These are phyloP conservation scores for Pyxicephalus adspersus DNA, from an alignment of 2,113 vertebrate genomes.

Conservation along the genomic window DNA sequence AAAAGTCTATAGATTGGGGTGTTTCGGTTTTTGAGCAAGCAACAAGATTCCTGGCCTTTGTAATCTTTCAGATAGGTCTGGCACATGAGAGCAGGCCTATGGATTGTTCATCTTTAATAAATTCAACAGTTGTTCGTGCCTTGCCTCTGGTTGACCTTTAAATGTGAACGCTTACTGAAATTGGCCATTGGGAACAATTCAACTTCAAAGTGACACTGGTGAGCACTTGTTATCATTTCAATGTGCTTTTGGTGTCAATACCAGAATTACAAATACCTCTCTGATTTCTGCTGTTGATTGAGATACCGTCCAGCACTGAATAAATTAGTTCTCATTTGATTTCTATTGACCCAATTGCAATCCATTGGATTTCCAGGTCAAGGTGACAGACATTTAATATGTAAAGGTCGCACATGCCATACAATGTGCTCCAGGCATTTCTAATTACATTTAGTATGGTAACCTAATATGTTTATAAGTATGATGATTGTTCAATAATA, in stretches of 20 bases:
- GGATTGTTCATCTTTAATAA: not conserved
- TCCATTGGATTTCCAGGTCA: constrained; percentile 73
- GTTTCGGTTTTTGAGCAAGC: not conserved
- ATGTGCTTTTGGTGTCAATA: constrained; percentile 79
- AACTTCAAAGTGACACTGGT: constrained; percentile 76
- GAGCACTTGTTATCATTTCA: constrained; percentile 80
- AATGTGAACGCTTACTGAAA: constrained; percentile 68
- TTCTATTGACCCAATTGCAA: constrained; percentile 77
- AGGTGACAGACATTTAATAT: constrained; percentile 76
- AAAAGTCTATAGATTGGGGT: too few relatives aligned
- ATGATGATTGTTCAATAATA: not conserved
- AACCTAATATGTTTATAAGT: not conserved
- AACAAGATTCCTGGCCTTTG: not conserved
- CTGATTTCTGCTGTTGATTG: constrained; percentile 83
- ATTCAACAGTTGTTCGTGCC: constrained; percentile 75
- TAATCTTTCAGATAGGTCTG: not conserved
- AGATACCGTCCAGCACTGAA: constrained; percentile 72
- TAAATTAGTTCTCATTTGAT: constrained; percentile 78
- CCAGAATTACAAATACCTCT: constrained; percentile 79
- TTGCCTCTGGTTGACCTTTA: constrained; percentile 79
- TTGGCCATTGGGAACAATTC: constrained; percentile 75
- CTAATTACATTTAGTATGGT: constrained; percentile 69
- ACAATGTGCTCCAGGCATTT: constrained; percentile 66
- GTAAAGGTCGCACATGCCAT: constrained; percentile 71
- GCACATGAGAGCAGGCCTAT: not conserved